A percentile compares a stretch with the other conserved stretches of the same genome.
Conservation (phyloP, 2,113 vertebrate genomes). For the Leuciscus idus region DNA sequence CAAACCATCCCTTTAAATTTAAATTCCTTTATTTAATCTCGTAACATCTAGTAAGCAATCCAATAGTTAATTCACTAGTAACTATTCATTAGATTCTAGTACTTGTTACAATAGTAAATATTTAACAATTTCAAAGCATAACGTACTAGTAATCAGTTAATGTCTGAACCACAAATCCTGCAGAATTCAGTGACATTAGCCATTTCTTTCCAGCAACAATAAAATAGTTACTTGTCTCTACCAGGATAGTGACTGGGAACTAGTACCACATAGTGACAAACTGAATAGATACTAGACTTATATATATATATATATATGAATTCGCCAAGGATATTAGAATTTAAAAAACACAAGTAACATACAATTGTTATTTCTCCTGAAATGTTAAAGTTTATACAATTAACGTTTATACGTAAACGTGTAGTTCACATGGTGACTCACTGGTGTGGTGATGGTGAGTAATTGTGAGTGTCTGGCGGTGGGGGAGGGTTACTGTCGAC, state of each 20-base stretch:
- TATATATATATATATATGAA: too few species aligned
- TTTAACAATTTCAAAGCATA: neutral
- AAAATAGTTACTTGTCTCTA: neutral
- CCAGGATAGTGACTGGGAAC: neutral
- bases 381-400: neutral
- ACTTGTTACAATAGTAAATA: neutral
- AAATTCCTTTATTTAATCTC: neutral
- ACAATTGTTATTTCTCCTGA: neutral
- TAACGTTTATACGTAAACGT: neutral
- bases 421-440: neutral
- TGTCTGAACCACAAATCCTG: neutral
- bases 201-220: neutral
- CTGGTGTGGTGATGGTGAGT: slow-evolving; percentile 6
- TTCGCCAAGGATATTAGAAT: neutral
- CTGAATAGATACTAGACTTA: neutral
- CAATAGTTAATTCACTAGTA: neutral
- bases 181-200: neutral
- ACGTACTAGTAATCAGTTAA: neutral
- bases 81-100: neutral
- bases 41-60: neutral
- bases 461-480: neutral
- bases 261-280: neutral
- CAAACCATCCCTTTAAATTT: neutral
- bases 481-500: slow-evolving; percentile 9
- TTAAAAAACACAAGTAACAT: neutral